Conservation (phyloP, 2,113 vertebrate species). For the Mus musculus region DNA sequence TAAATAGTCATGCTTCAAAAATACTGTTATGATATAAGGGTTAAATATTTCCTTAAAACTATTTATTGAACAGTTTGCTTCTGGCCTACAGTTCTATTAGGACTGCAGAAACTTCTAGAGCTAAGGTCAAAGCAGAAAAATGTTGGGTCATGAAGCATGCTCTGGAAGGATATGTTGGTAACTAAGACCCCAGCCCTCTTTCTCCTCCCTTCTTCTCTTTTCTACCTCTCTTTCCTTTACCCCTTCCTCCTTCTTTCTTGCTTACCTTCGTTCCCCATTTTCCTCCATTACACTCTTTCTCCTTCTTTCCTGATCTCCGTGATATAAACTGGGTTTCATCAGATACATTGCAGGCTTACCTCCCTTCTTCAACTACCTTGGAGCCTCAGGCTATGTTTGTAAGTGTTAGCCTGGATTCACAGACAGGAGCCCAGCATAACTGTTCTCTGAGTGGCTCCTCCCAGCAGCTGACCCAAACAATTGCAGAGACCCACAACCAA, state of each 20-base stretch:
- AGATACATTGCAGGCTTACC: too few species aligned
- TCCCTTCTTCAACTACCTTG: too few species aligned
- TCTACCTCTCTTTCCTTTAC: not conserved
- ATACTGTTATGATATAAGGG: not conserved
- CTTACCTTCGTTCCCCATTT: not conserved
- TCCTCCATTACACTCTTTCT: not conserved
- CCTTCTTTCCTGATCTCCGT: not conserved
- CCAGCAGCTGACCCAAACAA: too few species aligned
- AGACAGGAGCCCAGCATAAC: too few species aligned
- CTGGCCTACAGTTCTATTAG: not conserved
- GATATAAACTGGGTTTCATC: not conserved
- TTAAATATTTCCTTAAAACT: not conserved
- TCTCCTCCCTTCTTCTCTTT: not conserved
- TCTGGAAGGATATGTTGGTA: not conserved
- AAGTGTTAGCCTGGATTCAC: too few species aligned
- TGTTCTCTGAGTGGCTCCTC: too few species aligned
- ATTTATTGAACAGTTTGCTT: not conserved
- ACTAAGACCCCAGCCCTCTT: too few species aligned
- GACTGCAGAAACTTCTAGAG: not conserved
- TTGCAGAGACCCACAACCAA: too few species aligned
- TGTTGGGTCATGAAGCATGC: not conserved
- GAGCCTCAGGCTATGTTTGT: too few species aligned
- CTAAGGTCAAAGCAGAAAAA: too few species aligned
- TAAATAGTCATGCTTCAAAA: not conserved
- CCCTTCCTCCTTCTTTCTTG: too few species aligned